Conservation (phyloP, 2,888 invertebrate species). For the Salticus scenicus region DNA sequence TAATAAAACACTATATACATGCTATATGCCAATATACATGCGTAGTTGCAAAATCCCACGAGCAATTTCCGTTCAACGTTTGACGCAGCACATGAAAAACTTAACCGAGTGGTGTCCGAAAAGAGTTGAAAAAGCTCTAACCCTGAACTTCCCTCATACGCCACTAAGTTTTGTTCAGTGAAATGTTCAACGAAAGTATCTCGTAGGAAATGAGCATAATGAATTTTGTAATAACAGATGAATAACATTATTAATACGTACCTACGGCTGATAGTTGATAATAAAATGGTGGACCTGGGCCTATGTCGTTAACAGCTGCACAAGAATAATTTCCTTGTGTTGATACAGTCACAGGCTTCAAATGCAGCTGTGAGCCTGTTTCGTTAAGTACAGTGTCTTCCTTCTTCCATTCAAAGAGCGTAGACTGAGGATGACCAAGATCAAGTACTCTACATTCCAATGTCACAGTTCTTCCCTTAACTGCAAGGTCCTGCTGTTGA, state of each 20-base stretch:
- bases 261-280: slow-evolving; percentile 75
- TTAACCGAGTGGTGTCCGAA: too few relatives aligned
- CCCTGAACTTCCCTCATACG: too few relatives aligned
- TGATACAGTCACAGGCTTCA: slow-evolving; percentile 88
- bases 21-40: too few relatives aligned
- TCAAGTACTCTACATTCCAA: slow-evolving; percentile 89
- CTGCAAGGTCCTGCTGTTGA: slow-evolving; percentile 83
- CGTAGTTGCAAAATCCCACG: too few relatives aligned
- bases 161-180: too few relatives aligned
- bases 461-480: slow-evolving; percentile 88
- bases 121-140: too few relatives aligned
- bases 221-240: too few relatives aligned
- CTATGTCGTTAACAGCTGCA: slow-evolving; percentile 88
- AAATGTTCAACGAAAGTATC: too few relatives aligned
- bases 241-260: slow-evolving; percentile 67
- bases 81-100: too few relatives aligned
- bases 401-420: slow-evolving; percentile 71
- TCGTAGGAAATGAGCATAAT: too few relatives aligned
- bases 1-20: too few relatives aligned
- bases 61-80: too few relatives aligned
- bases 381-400: slow-evolving; percentile 59
- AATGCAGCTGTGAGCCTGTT: slow-evolving; percentile 77
- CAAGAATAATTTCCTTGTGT: slow-evolving; percentile 93
- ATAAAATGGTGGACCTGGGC: slow-evolving; percentile 83
- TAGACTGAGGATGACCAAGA: slow-evolving; percentile 83